These are phyloP conservation scores for Chlorops oryzae DNA, from an alignment of 1,140 invertebrate genomes.

Conservation along the genomic window DNA sequence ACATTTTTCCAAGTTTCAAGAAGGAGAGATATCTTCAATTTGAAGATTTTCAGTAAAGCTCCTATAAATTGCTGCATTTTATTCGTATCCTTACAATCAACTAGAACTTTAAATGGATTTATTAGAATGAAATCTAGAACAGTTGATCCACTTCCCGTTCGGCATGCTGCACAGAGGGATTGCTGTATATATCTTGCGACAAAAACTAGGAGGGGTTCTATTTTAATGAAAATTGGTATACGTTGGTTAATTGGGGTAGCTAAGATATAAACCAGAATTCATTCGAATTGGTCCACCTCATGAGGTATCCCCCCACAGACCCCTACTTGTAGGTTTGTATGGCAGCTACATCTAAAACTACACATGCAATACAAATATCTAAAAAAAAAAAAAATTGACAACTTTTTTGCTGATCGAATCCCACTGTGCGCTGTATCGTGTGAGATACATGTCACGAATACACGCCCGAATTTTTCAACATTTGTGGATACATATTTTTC, in stretches of 20 bases:
- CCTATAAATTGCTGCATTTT: conserved; percentile 1
- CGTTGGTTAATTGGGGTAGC: too few relatives aligned
- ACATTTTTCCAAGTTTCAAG: not conserved
- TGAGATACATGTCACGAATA: conserved; percentile 23
- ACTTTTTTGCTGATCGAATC: not conserved
- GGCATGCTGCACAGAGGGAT: conserved; percentile 5
- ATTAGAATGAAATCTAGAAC: not conserved
- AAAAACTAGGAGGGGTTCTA: too few relatives aligned
- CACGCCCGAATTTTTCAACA: conserved; percentile 19
- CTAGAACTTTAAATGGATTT: not conserved
- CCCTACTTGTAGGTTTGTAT: too few relatives aligned
- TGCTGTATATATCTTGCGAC: conserved; percentile 1
- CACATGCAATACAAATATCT: not conserved
- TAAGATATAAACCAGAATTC: too few relatives aligned
- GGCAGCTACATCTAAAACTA: not conserved
- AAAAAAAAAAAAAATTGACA: not conserved
- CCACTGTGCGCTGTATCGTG: not conserved
- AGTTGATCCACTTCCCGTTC: not conserved
- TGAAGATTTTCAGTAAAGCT: not conserved
- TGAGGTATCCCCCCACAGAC: too few relatives aligned
- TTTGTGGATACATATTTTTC: conserved; percentile 30
- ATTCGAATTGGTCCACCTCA: too few relatives aligned
- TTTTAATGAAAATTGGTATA: too few relatives aligned
- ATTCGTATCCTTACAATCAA: too few relatives aligned
- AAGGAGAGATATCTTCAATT: not conserved